A percentile compares a stretch with the other conserved stretches of the same genome.
Conservation (phyloP, 2,888 invertebrate species). For the Eretmocerus hayati region DNA sequence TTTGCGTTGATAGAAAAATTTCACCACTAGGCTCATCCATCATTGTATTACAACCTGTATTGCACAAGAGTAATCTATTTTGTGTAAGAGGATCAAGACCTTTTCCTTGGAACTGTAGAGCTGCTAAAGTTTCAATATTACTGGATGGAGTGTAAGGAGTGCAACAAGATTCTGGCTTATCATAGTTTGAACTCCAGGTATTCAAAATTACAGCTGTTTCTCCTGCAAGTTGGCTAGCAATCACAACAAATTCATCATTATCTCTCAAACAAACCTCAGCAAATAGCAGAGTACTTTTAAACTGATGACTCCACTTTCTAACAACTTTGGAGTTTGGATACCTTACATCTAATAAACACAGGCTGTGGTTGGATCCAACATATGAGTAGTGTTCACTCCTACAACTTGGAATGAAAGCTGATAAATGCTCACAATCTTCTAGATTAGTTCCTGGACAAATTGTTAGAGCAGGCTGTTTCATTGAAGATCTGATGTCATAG, state of each 20-base stretch:
- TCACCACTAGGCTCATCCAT: conserved; percentile 24
- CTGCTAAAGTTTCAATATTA: conserved; percentile 33
- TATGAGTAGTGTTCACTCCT: conserved; percentile 34
- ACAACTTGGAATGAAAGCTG: conserved; percentile 29
- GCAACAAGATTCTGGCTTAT: conserved; percentile 31
- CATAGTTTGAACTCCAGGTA: conserved; percentile 32
- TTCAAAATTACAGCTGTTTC: conserved; percentile 38
- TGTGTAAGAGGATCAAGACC: conserved; percentile 37
- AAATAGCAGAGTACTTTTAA: conserved; percentile 50
- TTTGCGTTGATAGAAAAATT: conserved; percentile 35
- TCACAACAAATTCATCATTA: conserved; percentile 33
- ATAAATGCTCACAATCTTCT: conserved; percentile 37
- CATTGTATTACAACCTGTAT: conserved; percentile 31
- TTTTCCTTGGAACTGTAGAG: conserved; percentile 34
- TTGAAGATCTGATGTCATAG: conserved; percentile 26
- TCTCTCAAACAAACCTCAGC: conserved; percentile 41
- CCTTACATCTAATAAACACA: conserved; percentile 38
- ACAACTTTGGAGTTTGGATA: conserved; percentile 34
- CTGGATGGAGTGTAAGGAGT: conserved; percentile 36
- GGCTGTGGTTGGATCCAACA: conserved; percentile 37
- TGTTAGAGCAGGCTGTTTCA: conserved; percentile 30
- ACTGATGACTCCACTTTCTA: conserved; percentile 55
- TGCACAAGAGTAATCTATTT: conserved; percentile 34
- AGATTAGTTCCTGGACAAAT: conserved; percentile 35
- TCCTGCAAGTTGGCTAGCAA: conserved; percentile 35